These are phyloP conservation scores for Cataglyphis albicans DNA, from an alignment of 2,888 invertebrate genomes.

Conservation along the genomic window DNA sequence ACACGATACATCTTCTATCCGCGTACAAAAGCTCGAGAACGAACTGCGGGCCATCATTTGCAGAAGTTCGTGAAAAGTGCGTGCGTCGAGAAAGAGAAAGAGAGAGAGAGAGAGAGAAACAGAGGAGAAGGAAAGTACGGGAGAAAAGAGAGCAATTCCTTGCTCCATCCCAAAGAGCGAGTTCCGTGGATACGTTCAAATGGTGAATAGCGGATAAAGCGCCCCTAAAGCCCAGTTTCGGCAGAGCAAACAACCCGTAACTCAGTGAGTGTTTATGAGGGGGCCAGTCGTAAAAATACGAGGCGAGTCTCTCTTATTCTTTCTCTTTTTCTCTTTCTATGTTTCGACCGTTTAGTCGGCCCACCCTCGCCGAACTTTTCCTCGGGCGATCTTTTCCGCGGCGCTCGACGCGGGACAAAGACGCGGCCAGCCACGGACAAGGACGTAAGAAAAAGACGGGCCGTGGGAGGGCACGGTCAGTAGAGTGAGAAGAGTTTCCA, in stretches of 20 bases:
- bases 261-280: conserved; percentile 85
- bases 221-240: conserved; percentile 80
- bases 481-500: conserved; percentile 59
- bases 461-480: conserved; percentile 38
- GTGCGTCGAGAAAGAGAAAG: conserved; percentile 7
- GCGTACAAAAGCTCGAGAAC: conserved; percentile 23
- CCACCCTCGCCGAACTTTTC: conserved; percentile 74
- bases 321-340: conserved; percentile 60
- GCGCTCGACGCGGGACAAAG: conserved; percentile 55
- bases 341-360: conserved; percentile 79
- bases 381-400: conserved; percentile 65
- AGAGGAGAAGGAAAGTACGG: not conserved
- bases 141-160: conserved; percentile 47
- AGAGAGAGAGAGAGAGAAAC: conserved; percentile 2
- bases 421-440: conserved; percentile 56
- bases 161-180: conserved; percentile 46
- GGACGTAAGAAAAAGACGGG: conserved; percentile 57
- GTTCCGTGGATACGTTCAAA: conserved; percentile 54
- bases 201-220: conserved; percentile 68
- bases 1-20: conserved; percentile 34
- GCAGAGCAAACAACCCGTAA: conserved; percentile 84
- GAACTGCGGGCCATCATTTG: conserved; percentile 50
- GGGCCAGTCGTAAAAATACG: conserved; percentile 83
- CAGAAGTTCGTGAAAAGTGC: conserved; percentile 38
- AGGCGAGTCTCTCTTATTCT: conserved; percentile 69